Base-by-base conservation (phyloP, 1,140 invertebrate genomes). In the Anagrus nilaparvatae region DNA sequence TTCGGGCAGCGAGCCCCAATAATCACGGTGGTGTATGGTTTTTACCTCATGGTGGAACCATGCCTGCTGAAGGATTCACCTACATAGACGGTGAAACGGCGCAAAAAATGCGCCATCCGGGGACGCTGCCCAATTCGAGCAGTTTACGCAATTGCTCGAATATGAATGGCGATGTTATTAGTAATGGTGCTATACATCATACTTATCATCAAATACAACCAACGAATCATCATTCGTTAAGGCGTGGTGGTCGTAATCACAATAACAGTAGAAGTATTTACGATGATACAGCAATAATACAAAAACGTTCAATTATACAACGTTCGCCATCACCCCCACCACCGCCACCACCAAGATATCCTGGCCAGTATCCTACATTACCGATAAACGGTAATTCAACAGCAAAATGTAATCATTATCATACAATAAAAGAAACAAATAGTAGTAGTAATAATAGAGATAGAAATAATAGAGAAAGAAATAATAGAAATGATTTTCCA, bases 1-100 rank as follows among this genome's bases (percentile, higher is more conserved):
- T 84, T 70, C 79, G 79, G 75, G 77, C 79, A 68, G 76, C 80
- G 59, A 79, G 79, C 73, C 79, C 78, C 67, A 70, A 70, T 54
- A 71, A 49, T 40, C 43, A 46, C 40, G 71, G 72, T 59, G 73
- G 65, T 37, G 62, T 65, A 28, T 67, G 67, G 64, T 65, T 68
- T 41, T 44, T 65, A 46, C 69, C 64, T 21, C 67, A 65, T 48
- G 72, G 77, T 55, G 79, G 78, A 55, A 81, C 78, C 38, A 72
- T 79, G 48, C 74, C 78, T 56, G 79, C 76, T 51, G 78, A 78
- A 58, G 80, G 81, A 27, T 83, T 82, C 69, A 81, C 81, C 42
- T 82, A 82, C 70, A 79, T 82, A 48, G 71, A 75, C 53, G 79
- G 80, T 41, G 77, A 79, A 46, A 70, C 74, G 27, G 60, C 57